A percentile compares a stretch with the other conserved stretches of the same genome.
These are phyloP conservation scores for Halcyon badia DNA, from an alignment of 2,797 vertebrate genomes.

Conservation along the genomic window DNA sequence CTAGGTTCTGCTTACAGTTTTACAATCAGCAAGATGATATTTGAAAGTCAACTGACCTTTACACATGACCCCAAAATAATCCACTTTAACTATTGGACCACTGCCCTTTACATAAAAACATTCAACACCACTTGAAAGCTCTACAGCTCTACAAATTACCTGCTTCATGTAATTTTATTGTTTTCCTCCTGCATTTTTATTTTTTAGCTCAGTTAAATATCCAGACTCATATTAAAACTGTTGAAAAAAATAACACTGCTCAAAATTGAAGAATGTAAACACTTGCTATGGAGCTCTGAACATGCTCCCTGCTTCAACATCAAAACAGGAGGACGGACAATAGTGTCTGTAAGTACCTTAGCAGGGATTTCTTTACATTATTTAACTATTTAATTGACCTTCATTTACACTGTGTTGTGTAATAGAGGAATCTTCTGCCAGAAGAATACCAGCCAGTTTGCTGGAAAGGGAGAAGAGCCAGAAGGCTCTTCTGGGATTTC, in stretches of 20 bases:
- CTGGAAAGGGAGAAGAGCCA: background rate
- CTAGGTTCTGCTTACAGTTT: background rate
- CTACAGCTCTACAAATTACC: background rate
- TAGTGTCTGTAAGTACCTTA: background rate
- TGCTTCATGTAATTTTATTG: background rate
- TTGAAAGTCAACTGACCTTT: background rate
- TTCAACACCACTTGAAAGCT: background rate
- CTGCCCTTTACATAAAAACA: background rate
- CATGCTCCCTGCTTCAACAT: background rate
- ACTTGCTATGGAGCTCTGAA: background rate
- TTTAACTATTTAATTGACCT: background rate
- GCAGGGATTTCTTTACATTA: background rate
- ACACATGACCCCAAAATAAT: background rate
- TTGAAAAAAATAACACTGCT: background rate
- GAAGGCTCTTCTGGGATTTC: background rate
- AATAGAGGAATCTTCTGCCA: background rate
- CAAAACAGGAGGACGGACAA: background rate
- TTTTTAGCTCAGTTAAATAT: background rate
- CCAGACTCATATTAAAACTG: accelerated
- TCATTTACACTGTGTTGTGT: background rate
- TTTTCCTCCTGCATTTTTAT: background rate
- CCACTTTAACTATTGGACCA: background rate
- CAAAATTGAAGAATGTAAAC: background rate
- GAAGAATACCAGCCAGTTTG: background rate
- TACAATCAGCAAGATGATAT: background rate